These are phyloP conservation scores for Luscinia luscinia DNA, from an alignment of 2,797 vertebrate species.

Conservation along the genomic window DNA sequence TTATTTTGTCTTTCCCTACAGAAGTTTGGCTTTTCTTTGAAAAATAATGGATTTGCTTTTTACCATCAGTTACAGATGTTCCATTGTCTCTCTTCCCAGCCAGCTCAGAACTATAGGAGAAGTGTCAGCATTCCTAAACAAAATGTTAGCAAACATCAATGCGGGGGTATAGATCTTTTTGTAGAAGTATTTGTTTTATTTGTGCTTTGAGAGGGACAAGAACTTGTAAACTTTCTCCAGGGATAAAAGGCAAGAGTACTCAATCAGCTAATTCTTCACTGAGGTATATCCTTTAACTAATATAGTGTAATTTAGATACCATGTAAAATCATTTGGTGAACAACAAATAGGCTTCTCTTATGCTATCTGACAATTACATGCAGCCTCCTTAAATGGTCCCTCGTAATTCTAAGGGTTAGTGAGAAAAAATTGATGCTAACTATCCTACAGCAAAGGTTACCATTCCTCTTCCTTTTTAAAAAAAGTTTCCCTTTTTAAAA, in stretches of 20 bases:
- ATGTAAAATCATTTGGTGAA: background rate
- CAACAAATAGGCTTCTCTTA: background rate
- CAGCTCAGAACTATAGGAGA: conserved; percentile 27
- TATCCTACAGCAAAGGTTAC: conserved; percentile 2
- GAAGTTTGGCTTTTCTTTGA: conserved; percentile 6
- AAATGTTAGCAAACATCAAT: conserved; percentile 1
- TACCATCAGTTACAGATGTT: background rate
- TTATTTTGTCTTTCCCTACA: background rate
- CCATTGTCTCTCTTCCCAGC: conserved; percentile 30
- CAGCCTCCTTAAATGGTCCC: conserved; percentile 12
- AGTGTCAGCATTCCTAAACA: conserved; percentile 1
- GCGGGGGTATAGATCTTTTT: background rate
- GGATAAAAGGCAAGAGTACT: background rate
- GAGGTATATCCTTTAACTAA: background rate
- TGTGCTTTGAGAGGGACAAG: background rate
- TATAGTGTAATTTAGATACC: background rate
- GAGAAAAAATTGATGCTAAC: background rate
- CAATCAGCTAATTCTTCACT: background rate
- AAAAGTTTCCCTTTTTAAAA: background rate
- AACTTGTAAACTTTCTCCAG: background rate
- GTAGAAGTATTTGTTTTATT: background rate
- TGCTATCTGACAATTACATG: background rate
- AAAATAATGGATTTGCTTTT: conserved; percentile 20
- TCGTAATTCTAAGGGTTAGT: conserved; percentile 9
- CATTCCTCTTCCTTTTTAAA: background rate